Percentiles rank a stretch among this genome's conserved stretches.
phyloP scores from a whole-genome alignment of 2,888 invertebrate genomes.

The Brenthis daphne region DNA sequence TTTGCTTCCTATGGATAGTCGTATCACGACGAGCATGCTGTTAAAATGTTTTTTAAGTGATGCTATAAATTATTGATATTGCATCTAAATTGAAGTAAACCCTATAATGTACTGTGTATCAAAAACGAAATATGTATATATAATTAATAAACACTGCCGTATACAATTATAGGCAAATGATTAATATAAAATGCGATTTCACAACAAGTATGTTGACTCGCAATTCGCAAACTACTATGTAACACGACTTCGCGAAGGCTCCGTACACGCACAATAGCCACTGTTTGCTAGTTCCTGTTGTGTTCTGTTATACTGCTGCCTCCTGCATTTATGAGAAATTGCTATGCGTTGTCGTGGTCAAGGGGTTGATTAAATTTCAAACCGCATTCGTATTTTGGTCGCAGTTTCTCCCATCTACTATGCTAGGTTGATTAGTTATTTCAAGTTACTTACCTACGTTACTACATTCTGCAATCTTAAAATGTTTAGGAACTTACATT shows the following conservation, averaged over 20 bases:
- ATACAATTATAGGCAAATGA: constrained; percentile 11
- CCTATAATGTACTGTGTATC: no score
- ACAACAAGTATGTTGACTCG: constrained; percentile 60
- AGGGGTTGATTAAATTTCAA: constrained; percentile 64
- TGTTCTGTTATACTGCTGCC: constrained; percentile 44
- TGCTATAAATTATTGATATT: constrained; percentile 1
- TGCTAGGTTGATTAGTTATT: constrained; percentile 13
- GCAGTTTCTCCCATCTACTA: constrained; percentile 24
- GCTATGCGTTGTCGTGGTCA: constrained; percentile 56
- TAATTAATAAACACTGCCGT: no score
- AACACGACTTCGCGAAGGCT: constrained; percentile 59
- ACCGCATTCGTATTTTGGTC: constrained; percentile 48
- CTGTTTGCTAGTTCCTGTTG: constrained; percentile 57
- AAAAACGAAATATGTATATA: no score
- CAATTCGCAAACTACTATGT: constrained; percentile 60
- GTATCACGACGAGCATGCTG: constrained; percentile 21
- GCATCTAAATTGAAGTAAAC: no score
- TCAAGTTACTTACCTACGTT: background rate
- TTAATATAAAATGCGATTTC: constrained; percentile 47
- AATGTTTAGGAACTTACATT: no score
- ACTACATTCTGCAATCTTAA: no score
- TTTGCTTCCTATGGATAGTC: constrained; percentile 32
- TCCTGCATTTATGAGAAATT: constrained; percentile 54
- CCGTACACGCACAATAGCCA: constrained; percentile 68
- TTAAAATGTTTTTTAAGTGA: constrained; percentile 26